Percentiles rank a stretch among this genome's conserved stretches.
These are phyloP conservation scores for Otolemur garnettii DNA, from an alignment of 2,113 vertebrate genomes.

Conservation along the genomic window DNA sequence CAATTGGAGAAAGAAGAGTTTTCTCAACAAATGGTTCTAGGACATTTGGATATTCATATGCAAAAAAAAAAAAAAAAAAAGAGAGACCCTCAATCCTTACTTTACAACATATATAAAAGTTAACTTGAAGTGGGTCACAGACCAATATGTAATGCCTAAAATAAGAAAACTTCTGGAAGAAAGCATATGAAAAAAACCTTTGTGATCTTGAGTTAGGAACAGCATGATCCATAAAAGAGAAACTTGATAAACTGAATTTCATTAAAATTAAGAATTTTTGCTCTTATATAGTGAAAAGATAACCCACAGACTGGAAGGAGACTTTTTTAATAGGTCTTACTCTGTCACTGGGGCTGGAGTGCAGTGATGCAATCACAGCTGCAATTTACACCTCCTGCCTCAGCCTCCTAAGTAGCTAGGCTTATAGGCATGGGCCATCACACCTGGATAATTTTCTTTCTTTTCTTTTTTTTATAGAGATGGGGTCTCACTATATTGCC, in stretches of 20 bases:
- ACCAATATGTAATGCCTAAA: background rate
- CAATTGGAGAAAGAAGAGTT: background rate
- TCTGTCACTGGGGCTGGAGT: no score
- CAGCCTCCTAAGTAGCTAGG: no score
- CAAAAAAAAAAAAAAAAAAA: background rate
- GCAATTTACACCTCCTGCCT: no score
- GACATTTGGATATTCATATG: background rate
- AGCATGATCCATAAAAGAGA: background rate
- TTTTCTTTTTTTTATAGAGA: no score
- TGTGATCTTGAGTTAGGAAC: background rate
- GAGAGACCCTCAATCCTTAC: background rate
- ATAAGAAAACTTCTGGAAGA: background rate
- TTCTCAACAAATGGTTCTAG: background rate
- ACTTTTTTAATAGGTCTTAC: no score
- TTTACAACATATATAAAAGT: background rate
- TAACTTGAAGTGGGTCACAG: constrained; percentile 23
- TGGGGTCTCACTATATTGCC: no score
- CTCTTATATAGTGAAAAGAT: background rate
- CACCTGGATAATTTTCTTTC: no score
- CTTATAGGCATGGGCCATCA: no score
- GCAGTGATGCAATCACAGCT: no score
- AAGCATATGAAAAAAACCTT: background rate
- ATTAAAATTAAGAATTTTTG: constrained; percentile 36
- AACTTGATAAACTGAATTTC: background rate
- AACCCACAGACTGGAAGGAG: background rate